Percentiles rank a stretch among this genome's conserved stretches.
phyloP scores from a whole-genome alignment of 2,888 invertebrate genomes.

The Conus canariensis region DNA sequence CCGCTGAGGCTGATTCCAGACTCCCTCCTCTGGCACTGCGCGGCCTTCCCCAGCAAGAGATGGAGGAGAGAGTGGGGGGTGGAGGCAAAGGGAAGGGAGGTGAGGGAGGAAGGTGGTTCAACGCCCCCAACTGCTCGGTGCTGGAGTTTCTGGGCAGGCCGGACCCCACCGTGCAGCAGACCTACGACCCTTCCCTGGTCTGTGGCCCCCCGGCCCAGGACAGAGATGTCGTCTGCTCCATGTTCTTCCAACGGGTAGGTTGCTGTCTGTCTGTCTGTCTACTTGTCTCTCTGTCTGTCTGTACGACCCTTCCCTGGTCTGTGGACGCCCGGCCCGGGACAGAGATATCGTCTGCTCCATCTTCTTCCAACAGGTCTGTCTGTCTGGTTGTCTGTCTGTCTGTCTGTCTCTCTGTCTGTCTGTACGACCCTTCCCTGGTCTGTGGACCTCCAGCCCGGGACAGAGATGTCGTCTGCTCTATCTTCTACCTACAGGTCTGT shows the following conservation, averaged over 20 bases:
- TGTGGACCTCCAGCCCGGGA: slow-evolving; percentile 38
- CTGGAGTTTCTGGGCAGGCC: slow-evolving; percentile 33
- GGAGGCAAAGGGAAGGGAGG: not conserved
- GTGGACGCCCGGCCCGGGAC: slow-evolving; percentile 9
- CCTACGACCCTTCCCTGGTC: slow-evolving; percentile 34
- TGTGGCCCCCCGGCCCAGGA: slow-evolving; percentile 39
- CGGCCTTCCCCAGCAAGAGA: not conserved
- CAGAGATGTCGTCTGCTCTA: slow-evolving; percentile 31
- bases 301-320: not conserved
- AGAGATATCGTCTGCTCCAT: slow-evolving; percentile 27
- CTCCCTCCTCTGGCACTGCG: not conserved
- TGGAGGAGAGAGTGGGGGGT: not conserved
- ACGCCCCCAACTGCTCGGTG: slow-evolving; percentile 35
- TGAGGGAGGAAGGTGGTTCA: not conserved
- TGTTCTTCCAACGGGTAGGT: not conserved
- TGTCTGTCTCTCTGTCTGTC: not conserved
- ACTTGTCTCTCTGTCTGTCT: not conserved
- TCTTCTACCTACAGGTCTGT: slow-evolving; percentile 4
- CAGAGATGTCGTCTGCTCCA: slow-evolving; percentile 32
- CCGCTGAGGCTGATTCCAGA: not conserved
- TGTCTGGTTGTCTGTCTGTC: not conserved
- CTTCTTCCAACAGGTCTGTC: slow-evolving; percentile 28
- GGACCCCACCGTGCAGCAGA: slow-evolving; percentile 27
- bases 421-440: slow-evolving; percentile 33
- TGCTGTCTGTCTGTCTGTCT: not conserved